Percentiles rank a stretch among this genome's conserved stretches.
phyloP scores from a whole-genome alignment of 2,888 invertebrate species.

The Siphlonurus alternatus region DNA sequence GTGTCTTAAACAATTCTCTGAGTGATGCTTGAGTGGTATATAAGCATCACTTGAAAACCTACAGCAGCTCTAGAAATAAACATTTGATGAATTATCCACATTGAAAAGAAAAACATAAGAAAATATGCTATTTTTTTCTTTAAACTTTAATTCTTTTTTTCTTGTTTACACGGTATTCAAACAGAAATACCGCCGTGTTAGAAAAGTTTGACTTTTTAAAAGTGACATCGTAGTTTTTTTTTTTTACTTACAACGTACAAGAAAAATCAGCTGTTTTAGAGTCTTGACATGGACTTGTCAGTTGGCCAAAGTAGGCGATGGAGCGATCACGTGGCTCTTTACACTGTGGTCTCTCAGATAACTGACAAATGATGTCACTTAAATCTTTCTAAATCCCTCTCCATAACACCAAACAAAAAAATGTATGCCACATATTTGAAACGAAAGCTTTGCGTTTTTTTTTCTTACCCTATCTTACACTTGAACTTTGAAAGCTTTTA shows the following conservation, averaged over 20 bases:
- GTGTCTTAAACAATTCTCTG: not conserved
- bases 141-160: not conserved
- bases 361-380: constrained; percentile 2
- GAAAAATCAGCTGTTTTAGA: not conserved
- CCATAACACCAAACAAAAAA: no score
- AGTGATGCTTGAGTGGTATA: not conserved
- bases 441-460: no score
- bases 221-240: no score
- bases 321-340: no score
- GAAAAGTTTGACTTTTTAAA: not conserved
- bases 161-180: not conserved
- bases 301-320: not conserved
- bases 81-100: not conserved
- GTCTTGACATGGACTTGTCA: not conserved
- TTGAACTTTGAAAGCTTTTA: no score
- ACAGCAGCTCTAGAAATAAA: not conserved
- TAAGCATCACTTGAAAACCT: no score
- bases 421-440: no score
- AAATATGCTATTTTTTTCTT: not conserved
- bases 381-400: not conserved
- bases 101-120: no score
- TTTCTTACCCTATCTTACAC: no score
- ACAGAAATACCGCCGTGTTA: not conserved
- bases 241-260: no score
- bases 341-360: not conserved